Evolutionary conservation across 2,113 vertebrate species (phyloP).

Genomic region (Trachemys scripta): DNA sequence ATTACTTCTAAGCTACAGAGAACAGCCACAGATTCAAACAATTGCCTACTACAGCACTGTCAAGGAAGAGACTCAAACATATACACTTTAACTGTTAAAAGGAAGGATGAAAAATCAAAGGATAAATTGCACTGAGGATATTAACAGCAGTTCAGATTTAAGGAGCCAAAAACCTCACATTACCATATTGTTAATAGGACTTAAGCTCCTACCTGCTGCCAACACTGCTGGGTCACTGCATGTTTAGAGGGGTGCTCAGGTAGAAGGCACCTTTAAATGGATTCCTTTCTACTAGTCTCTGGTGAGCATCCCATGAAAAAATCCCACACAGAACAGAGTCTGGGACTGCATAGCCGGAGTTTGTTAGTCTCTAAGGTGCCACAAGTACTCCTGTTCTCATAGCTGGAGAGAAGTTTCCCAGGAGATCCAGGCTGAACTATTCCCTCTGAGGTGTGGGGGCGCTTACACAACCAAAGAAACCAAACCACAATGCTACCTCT

Average conservation of each 20-base stretch:
- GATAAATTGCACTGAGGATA: not conserved
- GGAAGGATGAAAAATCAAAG: not conserved
- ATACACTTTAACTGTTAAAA: not conserved
- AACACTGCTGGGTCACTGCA: not conserved
- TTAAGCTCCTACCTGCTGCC: not conserved
- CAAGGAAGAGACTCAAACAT: not conserved
- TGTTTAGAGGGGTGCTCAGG: not conserved
- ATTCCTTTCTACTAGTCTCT: not conserved
- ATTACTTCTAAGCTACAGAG: no score
- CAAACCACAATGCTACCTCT: not conserved
- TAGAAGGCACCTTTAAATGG: not conserved
- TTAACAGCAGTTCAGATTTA: not conserved
- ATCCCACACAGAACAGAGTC: not conserved
- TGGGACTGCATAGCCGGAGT: not conserved
- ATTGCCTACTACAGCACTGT: no score
- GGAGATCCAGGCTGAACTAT: not conserved
- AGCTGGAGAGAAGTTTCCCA: not conserved
- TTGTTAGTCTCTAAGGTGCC: no score
- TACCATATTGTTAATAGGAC: not conserved
- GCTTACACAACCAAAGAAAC: not conserved
- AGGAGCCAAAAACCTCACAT: not conserved
- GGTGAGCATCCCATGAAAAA: not conserved
- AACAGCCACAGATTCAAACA: not conserved
- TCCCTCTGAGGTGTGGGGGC: no score
- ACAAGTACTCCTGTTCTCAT: no score